phyloP scores from a whole-genome alignment of 2,113 vertebrate genomes.

The Dicrurus megarhynchus region DNA sequence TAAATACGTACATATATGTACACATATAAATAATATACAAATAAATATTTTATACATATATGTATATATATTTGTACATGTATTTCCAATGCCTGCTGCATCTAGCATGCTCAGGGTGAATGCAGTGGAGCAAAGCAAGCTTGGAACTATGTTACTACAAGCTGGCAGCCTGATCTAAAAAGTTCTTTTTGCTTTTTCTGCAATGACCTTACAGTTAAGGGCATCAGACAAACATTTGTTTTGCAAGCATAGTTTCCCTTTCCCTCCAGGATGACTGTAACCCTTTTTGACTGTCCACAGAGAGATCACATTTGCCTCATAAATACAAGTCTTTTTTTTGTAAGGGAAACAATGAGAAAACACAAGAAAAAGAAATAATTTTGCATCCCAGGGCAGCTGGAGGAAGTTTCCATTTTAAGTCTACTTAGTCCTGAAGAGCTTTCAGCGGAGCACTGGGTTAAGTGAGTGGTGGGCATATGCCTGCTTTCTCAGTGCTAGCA shows the following conservation, averaged over 20 bases:
- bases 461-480: not conserved
- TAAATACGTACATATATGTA: not conserved
- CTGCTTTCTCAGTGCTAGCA: not conserved
- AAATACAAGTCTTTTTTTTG: not conserved
- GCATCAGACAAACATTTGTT: not conserved
- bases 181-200: not conserved
- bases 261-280: not conserved
- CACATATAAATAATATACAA: not conserved
- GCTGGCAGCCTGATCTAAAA: not conserved
- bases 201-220: not conserved
- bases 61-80: not conserved
- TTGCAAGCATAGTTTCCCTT: not conserved
- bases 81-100: not conserved
- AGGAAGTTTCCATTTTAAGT: not conserved
- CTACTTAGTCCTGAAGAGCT: not conserved
- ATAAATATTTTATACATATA: not conserved
- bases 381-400: not conserved
- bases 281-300: not conserved
- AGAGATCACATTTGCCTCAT: not conserved
- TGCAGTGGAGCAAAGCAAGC: not conserved
- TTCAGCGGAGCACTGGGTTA: not conserved
- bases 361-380: not conserved
- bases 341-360: not conserved
- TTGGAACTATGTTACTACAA: not conserved
- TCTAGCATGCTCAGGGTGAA: not conserved